Evolutionary conservation across 2,888 invertebrate species (phyloP), one percentile per base, ranked within the genome.

Genomic region (Automeris io): DNA sequence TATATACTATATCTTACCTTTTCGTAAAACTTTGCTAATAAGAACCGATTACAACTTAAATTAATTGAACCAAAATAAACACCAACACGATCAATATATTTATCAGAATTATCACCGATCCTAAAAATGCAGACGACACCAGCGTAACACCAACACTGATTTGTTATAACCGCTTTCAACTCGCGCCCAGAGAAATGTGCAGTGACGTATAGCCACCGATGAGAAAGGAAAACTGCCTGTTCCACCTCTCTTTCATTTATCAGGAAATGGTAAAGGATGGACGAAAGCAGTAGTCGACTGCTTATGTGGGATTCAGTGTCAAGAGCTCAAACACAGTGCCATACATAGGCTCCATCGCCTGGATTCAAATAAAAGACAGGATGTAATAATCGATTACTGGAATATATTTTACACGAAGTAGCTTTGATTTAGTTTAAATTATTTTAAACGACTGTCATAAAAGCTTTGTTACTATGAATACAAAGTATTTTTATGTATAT

Each of bases 251-350:
- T 62, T 43, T 83, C 71, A 44, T 61, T 55, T 69, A 8, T 35
- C 19, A 47, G 45, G 44, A 26, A 58, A 57, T 32, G 34, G 70
- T 67, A 56, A 70, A 64, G 64, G 79, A 80, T 54, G 51, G 70
- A 57, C 53, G 64, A 68, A 68, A 69, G 65, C 65, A 52, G 61
- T 76, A 75, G 66, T 80, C 68, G 73, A 68, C 47, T 72, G 80
- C 50, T 47, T 79, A 80, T 81, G 79, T 82, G 72, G 82, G 75
- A 75, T 81, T 74, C 54, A 79, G 78, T 83, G 80, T 80, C 80
- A 83, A 70, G 29, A 16, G 61, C 60, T 57, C 57, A 58, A 49
- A 44, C 37, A 33, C 35, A 34, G 18, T 21, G 29, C 21, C 45
- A 39, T 45, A 33, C 21, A 35, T 40, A 38, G 34, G 43, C 40